A percentile compares a stretch with the other conserved stretches of the same genome.
These are phyloP conservation scores for Stenichneumon culpator DNA, from an alignment of 2,888 invertebrate genomes.

Conservation along the genomic window DNA sequence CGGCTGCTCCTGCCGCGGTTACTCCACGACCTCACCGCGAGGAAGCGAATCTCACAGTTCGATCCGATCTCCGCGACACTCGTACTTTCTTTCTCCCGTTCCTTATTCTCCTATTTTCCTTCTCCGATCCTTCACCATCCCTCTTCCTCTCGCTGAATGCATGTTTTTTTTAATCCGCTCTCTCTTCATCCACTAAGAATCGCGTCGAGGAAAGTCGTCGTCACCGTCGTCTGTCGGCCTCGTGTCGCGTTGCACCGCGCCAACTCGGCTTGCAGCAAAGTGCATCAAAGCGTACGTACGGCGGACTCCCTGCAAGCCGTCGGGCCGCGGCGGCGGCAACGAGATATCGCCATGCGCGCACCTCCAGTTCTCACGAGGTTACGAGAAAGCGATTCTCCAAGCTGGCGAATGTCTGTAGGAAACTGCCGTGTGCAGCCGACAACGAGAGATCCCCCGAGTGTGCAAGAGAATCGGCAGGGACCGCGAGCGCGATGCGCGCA, in stretches of 20 bases:
- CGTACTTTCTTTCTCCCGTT: conserved; percentile 32
- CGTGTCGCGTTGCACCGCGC: conserved; percentile 62
- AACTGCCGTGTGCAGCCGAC: neutral
- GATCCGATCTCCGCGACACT: conserved; percentile 43
- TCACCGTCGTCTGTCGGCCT: conserved; percentile 59
- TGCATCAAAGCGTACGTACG: conserved; percentile 56
- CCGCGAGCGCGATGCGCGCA: conserved; percentile 43
- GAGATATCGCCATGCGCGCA: conserved; percentile 67
- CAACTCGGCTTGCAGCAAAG: conserved; percentile 48
- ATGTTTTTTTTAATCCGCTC: conserved; percentile 32
- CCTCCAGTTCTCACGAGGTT: conserved; percentile 83
- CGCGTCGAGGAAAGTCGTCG: conserved; percentile 59
- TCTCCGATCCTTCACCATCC: conserved; percentile 25
- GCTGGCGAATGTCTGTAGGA: conserved; percentile 22
- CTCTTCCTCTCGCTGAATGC: neutral
- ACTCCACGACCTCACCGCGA: conserved; percentile 38
- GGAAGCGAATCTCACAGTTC: conserved; percentile 42
- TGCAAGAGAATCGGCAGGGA: neutral
- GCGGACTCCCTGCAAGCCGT: neutral
- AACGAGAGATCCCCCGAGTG: conserved; percentile 55
- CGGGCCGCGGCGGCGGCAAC: conserved; percentile 39
- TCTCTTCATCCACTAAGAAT: conserved; percentile 27
- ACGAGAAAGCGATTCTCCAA: conserved; percentile 81
- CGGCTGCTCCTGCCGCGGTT: conserved; percentile 8
- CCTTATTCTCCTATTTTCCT: conserved; percentile 2